Percentiles rank a stretch among this genome's conserved stretches.
Evolutionary conservation across 2,797 vertebrate species (phyloP).

Genomic region (Darevskia mixta): DNA sequence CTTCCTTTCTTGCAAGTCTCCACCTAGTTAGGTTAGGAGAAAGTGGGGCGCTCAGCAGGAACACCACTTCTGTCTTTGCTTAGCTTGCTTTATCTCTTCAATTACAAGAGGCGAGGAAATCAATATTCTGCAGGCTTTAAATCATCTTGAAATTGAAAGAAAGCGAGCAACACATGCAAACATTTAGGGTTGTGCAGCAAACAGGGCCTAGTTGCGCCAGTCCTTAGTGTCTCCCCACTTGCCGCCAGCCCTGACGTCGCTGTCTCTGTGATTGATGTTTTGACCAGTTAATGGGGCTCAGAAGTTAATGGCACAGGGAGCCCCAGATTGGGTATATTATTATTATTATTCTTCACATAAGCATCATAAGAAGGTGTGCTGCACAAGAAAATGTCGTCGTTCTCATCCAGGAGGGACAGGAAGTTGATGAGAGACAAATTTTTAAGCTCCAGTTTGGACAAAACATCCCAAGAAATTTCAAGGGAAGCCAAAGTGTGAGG

Average conservation of each 20-base stretch:
- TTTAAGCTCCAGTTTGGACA: background rate
- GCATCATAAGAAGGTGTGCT: background rate
- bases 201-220: background rate
- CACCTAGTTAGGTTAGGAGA: background rate
- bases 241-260: background rate
- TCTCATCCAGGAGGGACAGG: background rate
- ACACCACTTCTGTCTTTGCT: conserved; percentile 40
- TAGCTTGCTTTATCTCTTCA: conserved; percentile 56
- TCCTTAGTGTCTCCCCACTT: background rate
- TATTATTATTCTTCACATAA: background rate
- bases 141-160: conserved; percentile 38
- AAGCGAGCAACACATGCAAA: conserved; percentile 45
- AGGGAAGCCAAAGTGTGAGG: background rate
- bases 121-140: conserved; percentile 55
- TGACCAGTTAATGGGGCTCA: background rate
- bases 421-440: background rate
- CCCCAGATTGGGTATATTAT: background rate
- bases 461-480: background rate
- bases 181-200: conserved; percentile 35
- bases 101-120: conserved; percentile 46
- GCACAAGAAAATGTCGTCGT: background rate
- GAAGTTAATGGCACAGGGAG: background rate
- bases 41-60: background rate
- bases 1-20: background rate
- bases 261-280: background rate